phyloP scores from a whole-genome alignment of 2,113 vertebrate genomes.

The Gobius niger region DNA sequence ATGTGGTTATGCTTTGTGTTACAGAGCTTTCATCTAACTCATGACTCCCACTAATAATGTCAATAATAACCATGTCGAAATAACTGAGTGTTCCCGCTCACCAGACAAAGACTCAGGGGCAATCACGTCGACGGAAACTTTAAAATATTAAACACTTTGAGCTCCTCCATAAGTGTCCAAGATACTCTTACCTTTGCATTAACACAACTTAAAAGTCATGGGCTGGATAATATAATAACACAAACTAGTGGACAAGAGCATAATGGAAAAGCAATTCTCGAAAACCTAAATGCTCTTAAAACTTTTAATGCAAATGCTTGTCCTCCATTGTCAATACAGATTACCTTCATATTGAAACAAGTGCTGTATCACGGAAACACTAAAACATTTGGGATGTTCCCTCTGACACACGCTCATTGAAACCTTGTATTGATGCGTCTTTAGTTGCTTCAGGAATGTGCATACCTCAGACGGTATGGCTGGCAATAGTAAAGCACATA shows the following conservation, averaged over 20 bases:
- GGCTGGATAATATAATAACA: slow-evolving; percentile 27
- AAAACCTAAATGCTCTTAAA: slow-evolving; percentile 39
- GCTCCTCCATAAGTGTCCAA: slow-evolving; percentile 48
- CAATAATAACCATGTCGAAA: slow-evolving; percentile 66
- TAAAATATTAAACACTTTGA: slow-evolving; percentile 73
- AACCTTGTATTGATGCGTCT: slow-evolving; percentile 38
- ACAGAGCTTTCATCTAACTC: slow-evolving; percentile 2
- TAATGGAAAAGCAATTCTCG: slow-evolving; percentile 58
- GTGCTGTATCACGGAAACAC: slow-evolving; percentile 29
- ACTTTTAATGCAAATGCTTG: slow-evolving; percentile 28
- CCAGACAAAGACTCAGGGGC: slow-evolving; percentile 32
- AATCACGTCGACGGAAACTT: slow-evolving; percentile 65
- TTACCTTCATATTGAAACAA: slow-evolving; percentile 49
- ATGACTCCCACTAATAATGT: slow-evolving; percentile 50
- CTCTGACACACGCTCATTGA: slow-evolving; percentile 39
- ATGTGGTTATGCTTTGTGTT: slow-evolving; percentile 4
- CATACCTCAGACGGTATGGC: slow-evolving; percentile 50
- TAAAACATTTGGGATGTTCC: slow-evolving; percentile 42
- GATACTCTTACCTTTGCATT: slow-evolving; percentile 63
- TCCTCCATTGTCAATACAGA: slow-evolving; percentile 22
- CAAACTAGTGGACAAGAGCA: slow-evolving; percentile 7
- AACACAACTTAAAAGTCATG: slow-evolving; percentile 45
- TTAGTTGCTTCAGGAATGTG: slow-evolving; percentile 58
- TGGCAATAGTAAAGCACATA: slow-evolving; percentile 63
- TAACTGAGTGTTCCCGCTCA: slow-evolving; percentile 65